These are phyloP conservation scores for Vultur gryphus DNA, from an alignment of 2,797 vertebrate genomes.

Conservation along the genomic window DNA sequence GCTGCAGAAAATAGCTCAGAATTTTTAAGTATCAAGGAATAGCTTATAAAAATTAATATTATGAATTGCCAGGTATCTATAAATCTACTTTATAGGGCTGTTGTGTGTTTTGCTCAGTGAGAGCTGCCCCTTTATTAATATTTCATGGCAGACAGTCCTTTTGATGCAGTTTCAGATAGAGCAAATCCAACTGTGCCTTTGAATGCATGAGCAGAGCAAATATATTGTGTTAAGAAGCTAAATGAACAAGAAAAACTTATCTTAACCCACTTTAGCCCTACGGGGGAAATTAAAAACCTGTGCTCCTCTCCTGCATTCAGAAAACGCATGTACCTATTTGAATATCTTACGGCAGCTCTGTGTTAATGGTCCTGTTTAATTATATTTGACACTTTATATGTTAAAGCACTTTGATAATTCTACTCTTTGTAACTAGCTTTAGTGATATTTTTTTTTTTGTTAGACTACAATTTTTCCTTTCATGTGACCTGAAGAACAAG, in stretches of 20 bases:
- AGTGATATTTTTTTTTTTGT: not conserved
- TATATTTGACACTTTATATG: conserved; percentile 52
- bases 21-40: not conserved
- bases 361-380: conserved; percentile 31
- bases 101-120: not conserved
- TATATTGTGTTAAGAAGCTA: not conserved
- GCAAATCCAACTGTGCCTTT: not conserved
- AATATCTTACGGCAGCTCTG: conserved; percentile 3
- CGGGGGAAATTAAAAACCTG: not conserved
- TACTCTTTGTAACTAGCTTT: conserved; percentile 10
- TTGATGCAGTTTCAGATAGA: not conserved
- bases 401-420: conserved; percentile 62
- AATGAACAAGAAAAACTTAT: not conserved
- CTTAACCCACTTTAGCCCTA: not conserved
- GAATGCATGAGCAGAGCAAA: not conserved
- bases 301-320: not conserved
- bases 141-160: not conserved
- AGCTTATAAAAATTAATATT: not conserved
- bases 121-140: not conserved
- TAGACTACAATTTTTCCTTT: not conserved
- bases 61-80: not conserved
- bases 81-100: not conserved
- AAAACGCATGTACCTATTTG: not conserved
- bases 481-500: conserved; percentile 15
- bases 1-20: not conserved